Evolutionary conservation across 23 tunicate species (phyloP).

Genomic region (Diplosoma virens): DNA sequence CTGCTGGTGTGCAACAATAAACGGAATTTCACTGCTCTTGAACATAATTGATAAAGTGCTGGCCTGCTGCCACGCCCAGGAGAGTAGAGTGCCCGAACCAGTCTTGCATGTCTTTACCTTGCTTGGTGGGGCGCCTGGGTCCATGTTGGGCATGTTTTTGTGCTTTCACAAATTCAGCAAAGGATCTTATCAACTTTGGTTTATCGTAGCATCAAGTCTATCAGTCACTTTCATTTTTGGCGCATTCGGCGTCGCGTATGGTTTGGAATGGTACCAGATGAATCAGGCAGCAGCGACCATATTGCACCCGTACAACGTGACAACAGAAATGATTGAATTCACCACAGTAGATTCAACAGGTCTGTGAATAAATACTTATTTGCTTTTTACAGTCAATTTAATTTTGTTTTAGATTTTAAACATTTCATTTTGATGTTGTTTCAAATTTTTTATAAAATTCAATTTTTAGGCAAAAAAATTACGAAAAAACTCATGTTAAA

Average conservation of each 20-base stretch:
- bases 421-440: no score
- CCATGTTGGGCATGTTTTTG: neutral
- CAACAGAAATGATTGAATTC: no score
- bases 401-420: no score
- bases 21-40: neutral
- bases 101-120: neutral
- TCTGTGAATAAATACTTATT: no score
- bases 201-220: neutral
- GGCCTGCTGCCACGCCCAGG: neutral
- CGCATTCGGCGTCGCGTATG: conserved; percentile 2
- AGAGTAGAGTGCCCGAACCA: neutral
- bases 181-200: neutral
- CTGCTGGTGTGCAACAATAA: neutral
- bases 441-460: no score
- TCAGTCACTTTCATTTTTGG: neutral
- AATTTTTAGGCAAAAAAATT: no score
- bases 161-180: neutral
- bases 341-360: no score
- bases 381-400: no score
- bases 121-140: conserved; percentile 4
- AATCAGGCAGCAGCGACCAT: no score
- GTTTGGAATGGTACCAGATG: neutral
- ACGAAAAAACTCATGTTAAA: no score
- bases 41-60: neutral
- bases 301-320: no score